Conservation (phyloP, 1,140 invertebrate genomes). For the Bombus superbus region DNA sequence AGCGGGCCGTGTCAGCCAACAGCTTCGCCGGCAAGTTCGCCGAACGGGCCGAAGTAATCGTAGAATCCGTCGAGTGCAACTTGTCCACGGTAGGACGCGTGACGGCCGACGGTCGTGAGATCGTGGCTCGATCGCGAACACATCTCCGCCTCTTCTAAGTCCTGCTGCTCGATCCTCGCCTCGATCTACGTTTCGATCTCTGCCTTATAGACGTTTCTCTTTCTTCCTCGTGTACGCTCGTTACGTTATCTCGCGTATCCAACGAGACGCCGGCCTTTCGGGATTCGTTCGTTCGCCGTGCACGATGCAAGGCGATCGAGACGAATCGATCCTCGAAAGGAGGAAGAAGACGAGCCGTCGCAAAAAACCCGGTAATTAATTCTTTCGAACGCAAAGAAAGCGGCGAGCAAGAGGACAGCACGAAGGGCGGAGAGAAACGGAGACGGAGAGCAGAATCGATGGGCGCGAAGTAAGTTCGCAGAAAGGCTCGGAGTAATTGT, state of each 20-base stretch:
- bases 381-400: background rate
- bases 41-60: conserved; percentile 13
- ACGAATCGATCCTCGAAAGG: background rate
- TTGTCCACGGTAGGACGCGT: conserved; percentile 9
- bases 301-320: background rate
- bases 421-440: no score
- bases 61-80: conserved; percentile 6
- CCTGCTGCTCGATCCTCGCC: background rate
- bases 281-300: background rate
- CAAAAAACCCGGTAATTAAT: conserved; percentile 19
- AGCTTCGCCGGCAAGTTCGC: background rate
- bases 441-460: background rate
- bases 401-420: background rate
- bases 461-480: conserved; percentile 77
- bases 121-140: conserved; percentile 13
- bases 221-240: background rate
- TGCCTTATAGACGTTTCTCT: background rate
- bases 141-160: background rate
- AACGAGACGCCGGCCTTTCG: background rate
- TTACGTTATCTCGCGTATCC: conserved; percentile 6
- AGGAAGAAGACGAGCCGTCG: background rate
- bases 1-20: background rate
- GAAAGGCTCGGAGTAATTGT: conserved; percentile 79
- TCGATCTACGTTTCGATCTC: conserved; percentile 21
- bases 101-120: conserved; percentile 10